Evolutionary conservation across 1,140 invertebrate species (phyloP).

Genomic region (Maniola jurtina): DNA sequence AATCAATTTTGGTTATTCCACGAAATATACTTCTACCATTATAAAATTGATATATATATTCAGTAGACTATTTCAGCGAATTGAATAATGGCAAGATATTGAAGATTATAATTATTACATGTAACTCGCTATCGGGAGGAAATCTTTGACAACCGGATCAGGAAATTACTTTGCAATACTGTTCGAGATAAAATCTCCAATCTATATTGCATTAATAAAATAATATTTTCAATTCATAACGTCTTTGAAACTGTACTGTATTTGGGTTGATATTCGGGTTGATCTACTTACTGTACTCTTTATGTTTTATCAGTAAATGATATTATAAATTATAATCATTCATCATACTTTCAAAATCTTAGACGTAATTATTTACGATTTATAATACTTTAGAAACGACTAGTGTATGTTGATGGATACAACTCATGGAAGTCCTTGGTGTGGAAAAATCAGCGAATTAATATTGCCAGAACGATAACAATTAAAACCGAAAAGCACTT

Average conservation of each 20-base stretch:
- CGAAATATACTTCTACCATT: not conserved
- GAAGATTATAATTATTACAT: conserved; percentile 6
- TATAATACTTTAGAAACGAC: no score
- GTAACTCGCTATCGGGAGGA: conserved; percentile 3
- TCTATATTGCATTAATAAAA: conserved; percentile 14
- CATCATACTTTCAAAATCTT: no score
- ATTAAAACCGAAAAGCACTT: no score
- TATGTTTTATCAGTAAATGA: no score
- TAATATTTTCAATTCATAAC: not conserved
- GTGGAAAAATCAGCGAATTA: no score
- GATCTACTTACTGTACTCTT: no score
- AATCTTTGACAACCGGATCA: conserved; percentile 18
- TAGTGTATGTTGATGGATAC: no score
- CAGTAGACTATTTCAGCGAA: not conserved
- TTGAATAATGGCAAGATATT: not conserved
- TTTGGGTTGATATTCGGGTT: not conserved
- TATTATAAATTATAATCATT: no score
- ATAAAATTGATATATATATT: not conserved
- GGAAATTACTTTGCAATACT: conserved; percentile 20
- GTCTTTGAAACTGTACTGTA: not conserved
- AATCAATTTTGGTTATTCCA: not conserved
- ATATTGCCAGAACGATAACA: no score
- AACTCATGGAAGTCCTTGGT: no score
- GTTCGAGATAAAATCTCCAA: conserved; percentile 5
- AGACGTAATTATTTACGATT: no score